Base-by-base conservation (phyloP, 2,888 invertebrate genomes). In the Lithophane socia region DNA sequence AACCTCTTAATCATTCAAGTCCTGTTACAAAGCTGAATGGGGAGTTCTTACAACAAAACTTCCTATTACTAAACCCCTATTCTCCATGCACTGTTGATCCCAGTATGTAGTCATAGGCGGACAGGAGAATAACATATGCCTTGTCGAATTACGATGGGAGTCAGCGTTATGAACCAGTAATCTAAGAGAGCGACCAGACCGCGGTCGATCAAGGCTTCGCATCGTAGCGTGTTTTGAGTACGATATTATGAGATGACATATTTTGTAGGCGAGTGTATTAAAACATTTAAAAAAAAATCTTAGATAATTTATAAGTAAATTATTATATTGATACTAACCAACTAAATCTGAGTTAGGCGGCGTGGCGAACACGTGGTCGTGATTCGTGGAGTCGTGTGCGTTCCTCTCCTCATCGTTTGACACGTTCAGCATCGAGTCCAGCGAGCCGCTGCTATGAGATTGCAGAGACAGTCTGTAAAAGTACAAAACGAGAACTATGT, bases 361-460 rank as follows among this genome's bases (percentile, higher is more conserved):
- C 47, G 94, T 91, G 52, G 90, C 92, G 86, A 96, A 96, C 72
- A 95, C 94, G 74, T 92, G 92, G 73, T 96, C 96, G 82, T 94
- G 95, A 77, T 94, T 94, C 79, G 93, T 94, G 61, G 95, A 92
- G 77, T 97, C 97, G 79, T 94, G 94, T 18, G 93, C 86, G 83
- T 92, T 92, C 44, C 97, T 97, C 54, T 98, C 98, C 90, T 98
- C 98, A 88, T 98, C 98, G 77, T 98, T 97, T n/a, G 99, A 99
- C 89, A 98, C 98, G 95, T 99, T 99, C 88, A 99, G 95, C 94
- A 98, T 98, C 0, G 99, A 99, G 94, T 99, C 99, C 89, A 98
- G 96, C 88, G 99, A 99, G 73, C 98, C 98, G 75, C 98, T 98
- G 88, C 98, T 98, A 86, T 98, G 98, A 63, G 98, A 98, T 88